These are phyloP conservation scores for human DNA, from an alignment of 2,113 vertebrate species.

Conservation along the genomic window DNA sequence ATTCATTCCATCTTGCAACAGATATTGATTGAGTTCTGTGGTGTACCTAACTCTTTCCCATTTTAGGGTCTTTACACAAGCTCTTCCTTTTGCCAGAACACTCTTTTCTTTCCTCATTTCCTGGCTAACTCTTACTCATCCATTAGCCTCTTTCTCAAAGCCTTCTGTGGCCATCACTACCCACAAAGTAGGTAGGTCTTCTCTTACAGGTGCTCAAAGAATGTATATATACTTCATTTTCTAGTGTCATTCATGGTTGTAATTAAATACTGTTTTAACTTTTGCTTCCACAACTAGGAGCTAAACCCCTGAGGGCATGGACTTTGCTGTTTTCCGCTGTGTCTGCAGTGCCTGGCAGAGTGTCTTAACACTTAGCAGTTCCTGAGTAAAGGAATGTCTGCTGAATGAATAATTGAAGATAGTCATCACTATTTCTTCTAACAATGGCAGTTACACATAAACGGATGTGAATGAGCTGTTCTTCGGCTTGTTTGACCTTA, in stretches of 20 bases:
- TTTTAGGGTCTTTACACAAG: neutral
- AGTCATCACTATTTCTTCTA: neutral
- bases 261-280: constrained; percentile 28
- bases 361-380: constrained; percentile 1
- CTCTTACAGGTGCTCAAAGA: neutral
- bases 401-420: neutral
- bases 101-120: neutral
- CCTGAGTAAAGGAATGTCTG: constrained; percentile 17
- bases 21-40: neutral
- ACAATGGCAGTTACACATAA: neutral
- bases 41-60: neutral
- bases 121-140: neutral
- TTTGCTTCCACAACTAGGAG: neutral
- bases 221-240: neutral
- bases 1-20: neutral
- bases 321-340: neutral
- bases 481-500: neutral
- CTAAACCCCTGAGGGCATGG: neutral
- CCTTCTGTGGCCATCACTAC: neutral
- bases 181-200: neutral
- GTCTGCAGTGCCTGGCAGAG: neutral
- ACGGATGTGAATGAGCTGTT: neutral
- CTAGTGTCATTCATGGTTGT: neutral
- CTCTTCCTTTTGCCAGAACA: neutral
- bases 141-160: neutral